A percentile compares a stretch with the other conserved stretches of the same genome.
These are phyloP conservation scores for Deroplatys truncata DNA, from an alignment of 2,888 invertebrate genomes.

Conservation along the genomic window DNA sequence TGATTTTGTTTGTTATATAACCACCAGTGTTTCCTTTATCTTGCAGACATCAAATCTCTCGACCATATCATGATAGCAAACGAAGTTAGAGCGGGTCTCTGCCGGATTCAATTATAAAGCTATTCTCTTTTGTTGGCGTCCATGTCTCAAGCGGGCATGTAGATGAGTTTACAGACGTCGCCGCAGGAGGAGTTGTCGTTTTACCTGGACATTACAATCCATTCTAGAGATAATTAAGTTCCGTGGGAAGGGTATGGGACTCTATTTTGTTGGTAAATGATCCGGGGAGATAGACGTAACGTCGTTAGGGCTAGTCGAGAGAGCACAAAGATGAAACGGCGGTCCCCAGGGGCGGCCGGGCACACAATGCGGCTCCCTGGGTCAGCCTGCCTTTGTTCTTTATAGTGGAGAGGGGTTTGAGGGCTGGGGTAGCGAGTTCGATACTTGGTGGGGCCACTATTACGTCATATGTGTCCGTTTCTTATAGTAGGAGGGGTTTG, in stretches of 20 bases:
- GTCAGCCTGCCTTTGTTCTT: not conserved
- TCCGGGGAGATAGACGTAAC: constrained; percentile 19
- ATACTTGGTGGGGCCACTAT: too few species aligned
- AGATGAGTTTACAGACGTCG: constrained; percentile 9
- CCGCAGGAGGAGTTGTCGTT: not conserved
- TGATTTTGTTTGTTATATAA: constrained; percentile 20
- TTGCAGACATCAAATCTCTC: constrained; percentile 24
- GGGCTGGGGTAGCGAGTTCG: too few species aligned
- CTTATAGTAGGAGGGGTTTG: not conserved
- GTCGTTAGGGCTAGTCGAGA: not conserved
- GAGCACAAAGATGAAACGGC: constrained; percentile 9
- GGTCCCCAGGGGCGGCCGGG: not conserved
- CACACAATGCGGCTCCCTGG: not conserved
- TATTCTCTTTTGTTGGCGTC: constrained; percentile 27
- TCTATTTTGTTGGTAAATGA: constrained; percentile 30
- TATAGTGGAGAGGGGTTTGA: not conserved
- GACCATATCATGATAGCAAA: constrained; percentile 30
- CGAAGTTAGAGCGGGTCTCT: constrained; percentile 25
- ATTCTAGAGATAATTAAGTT: constrained; percentile 26
- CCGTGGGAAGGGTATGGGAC: constrained; percentile 14
- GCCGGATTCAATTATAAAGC: constrained; percentile 27
- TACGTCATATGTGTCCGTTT: not conserved
- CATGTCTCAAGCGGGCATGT: constrained; percentile 3
- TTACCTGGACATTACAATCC: constrained; percentile 25
- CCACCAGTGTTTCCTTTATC: constrained; percentile 12